phyloP scores from a whole-genome alignment of 2,113 vertebrate genomes.

The Chelonoidis abingdonii region DNA sequence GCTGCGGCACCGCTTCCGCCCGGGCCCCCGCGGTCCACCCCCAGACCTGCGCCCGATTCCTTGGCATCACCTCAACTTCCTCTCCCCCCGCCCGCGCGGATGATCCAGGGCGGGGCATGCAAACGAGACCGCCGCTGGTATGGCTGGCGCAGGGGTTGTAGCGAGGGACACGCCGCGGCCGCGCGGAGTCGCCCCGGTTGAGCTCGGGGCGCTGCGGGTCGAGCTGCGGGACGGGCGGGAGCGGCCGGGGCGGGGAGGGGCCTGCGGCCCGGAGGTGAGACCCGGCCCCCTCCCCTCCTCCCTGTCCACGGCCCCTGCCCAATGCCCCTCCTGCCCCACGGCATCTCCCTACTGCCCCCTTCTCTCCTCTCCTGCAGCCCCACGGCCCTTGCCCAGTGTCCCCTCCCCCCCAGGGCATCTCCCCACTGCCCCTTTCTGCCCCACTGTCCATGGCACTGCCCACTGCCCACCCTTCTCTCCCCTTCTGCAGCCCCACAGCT shows the following conservation, averaged over 20 bases:
- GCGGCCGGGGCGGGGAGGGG: neutral
- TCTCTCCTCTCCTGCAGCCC: no score
- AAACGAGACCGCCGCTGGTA: neutral
- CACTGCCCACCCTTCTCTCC: no score
- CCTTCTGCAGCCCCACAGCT: no score
- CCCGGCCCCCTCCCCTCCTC: no score
- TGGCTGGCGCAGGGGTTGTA: neutral
- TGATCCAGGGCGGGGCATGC: neutral
- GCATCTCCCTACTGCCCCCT: no score
- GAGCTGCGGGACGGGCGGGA: neutral
- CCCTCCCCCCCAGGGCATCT: neutral
- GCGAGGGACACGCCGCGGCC: neutral
- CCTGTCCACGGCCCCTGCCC: rapidly evolving
- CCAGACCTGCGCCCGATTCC: neutral
- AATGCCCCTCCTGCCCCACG: no score
- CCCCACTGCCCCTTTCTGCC: no score
- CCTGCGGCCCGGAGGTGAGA: neutral
- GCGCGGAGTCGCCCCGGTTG: neutral
- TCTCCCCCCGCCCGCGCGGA: no score
- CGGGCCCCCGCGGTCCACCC: no score
- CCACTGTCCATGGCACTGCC: no score
- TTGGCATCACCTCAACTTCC: neutral
- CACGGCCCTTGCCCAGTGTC: neutral
- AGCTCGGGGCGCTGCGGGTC: neutral
- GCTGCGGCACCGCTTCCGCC: neutral